Conservation (phyloP, 2,797 vertebrate species). For the Mycteria americana region DNA sequence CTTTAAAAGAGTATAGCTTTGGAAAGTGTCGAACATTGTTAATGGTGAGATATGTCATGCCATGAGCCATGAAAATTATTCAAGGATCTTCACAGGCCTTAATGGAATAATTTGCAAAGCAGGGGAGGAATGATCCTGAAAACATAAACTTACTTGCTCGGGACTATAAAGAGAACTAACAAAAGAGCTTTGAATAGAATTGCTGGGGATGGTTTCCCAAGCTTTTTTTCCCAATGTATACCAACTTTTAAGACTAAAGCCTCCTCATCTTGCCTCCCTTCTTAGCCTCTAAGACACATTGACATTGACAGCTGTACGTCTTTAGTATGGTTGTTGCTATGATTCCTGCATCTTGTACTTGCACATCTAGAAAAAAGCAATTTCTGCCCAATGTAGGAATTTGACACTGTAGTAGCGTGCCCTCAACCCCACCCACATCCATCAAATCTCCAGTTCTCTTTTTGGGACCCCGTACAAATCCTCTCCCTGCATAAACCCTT, state of each 20-base stretch:
- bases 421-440: neutral
- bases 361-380: neutral
- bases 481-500: neutral
- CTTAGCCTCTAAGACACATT: neutral
- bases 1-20: neutral
- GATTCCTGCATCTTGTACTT: neutral
- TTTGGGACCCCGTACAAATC: neutral
- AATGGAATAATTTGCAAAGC: constrained; percentile 16
- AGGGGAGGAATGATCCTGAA: neutral
- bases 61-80: constrained; percentile 1
- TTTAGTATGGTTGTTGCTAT: neutral
- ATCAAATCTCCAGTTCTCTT: neutral
- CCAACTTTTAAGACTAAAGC: neutral
- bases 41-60: constrained; percentile 3
- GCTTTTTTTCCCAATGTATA: neutral
- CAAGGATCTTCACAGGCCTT: constrained; percentile 17
- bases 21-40: neutral
- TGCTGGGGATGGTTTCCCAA: neutral
- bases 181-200: neutral
- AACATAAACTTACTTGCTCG: neutral
- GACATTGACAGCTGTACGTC: neutral
- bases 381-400: neutral
- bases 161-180: neutral
- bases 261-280: neutral
- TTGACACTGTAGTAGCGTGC: neutral